Evolutionary conservation across 1,140 invertebrate genomes (phyloP), one percentile per base, ranked within the genome.

Genomic region (Diachasma alloeum): DNA sequence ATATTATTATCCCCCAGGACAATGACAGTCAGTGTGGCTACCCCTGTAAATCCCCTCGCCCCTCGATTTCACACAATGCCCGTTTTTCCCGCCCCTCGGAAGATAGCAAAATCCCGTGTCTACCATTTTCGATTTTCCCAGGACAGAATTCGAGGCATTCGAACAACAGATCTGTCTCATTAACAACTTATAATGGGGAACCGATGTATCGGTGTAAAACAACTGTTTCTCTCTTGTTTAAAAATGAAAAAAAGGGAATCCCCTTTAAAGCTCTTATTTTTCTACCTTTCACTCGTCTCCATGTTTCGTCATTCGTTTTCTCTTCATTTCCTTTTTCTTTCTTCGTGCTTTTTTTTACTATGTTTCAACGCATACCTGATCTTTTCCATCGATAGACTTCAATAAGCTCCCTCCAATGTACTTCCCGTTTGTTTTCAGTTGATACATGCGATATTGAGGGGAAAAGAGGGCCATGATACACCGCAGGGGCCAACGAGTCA

Each of bases 101-200:
- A 85, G 87, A 87, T 83, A 83, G 39, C 82, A 86, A 87, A 86
- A 85, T 85, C 86, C 39, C 87, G 85, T 88, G 86, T 86, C 81
- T 80, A 82, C 81, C 85, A 86, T 88, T 88, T 86, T 82, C 82
- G 77, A 83, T 81, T 87, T 88, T 85, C 87, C 87, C 87, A 88
- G 26, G 26, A 31, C 48, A 19, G n/a, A 56, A 56, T 56, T 26
- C 19, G 10, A 26, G 26, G 26, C 24, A 66, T 66, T 66, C 42
- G 69, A 46, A 80, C 73, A 77, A 78, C 79, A 82, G 78, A 82
- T 81, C 76, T 78, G 79, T 80, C 83, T 83, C 83, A 84, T 84
- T 84, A 83, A 81, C 80, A 81, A 81, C 78, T 82, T 79, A 75
- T 82, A 83, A 82, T 82, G 17, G 77, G 80, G 72, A 81, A 81